These are phyloP conservation scores for Dasysyrphus albostriatus DNA, from an alignment of 2,888 invertebrate genomes.

Conservation along the genomic window DNA sequence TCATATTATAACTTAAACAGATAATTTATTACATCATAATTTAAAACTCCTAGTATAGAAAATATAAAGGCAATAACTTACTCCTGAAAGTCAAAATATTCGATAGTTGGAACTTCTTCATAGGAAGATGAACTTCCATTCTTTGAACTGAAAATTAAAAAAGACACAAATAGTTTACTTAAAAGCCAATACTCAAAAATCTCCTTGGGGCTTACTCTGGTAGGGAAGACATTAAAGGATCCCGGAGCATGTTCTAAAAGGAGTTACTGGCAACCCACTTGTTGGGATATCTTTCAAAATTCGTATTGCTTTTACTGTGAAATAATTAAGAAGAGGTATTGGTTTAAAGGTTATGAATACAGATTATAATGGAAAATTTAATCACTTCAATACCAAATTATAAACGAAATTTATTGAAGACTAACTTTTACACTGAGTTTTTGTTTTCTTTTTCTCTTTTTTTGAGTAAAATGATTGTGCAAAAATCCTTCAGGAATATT, in stretches of 20 bases:
- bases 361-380: background rate
- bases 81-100: background rate
- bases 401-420: background rate
- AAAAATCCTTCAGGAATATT: conserved; percentile 7
- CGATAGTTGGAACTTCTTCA: background rate
- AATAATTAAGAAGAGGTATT: background rate
- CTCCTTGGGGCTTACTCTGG: background rate
- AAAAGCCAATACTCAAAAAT: background rate
- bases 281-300: background rate
- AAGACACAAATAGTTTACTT: background rate
- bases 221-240: conserved; percentile 10
- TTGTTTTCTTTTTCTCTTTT: conserved; percentile 12
- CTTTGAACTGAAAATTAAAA: background rate
- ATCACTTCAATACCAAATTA: background rate
- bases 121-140: background rate
- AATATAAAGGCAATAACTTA: background rate
- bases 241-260: conserved; percentile 22
- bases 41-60: background rate
- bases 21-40: conserved; percentile 4
- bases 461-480: conserved; percentile 29
- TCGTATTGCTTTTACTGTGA: conserved; percentile 3
- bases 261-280: conserved; percentile 29
- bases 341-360: background rate
- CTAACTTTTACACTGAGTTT: background rate
- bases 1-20: background rate